Evolutionary conservation across 2,888 invertebrate genomes (phyloP), one percentile per base, ranked within the genome.

Genomic region (Germaria angustata): DNA sequence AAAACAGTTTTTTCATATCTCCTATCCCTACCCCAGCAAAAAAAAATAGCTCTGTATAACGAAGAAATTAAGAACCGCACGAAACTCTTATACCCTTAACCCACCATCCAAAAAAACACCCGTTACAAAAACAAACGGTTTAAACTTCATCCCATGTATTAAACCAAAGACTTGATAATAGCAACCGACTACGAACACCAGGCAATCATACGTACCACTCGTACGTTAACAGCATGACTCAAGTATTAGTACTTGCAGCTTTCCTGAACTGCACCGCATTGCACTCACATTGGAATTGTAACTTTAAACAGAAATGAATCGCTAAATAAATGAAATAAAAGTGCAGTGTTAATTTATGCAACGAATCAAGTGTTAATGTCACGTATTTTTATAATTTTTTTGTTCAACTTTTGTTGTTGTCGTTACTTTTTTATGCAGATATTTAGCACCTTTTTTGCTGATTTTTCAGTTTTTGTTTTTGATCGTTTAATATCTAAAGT

Each of bases 301-400:
- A 80, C 55, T 68, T 72, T 44, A 66, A 76, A 44, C 81, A 66
- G 28, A 75, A 65, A 68, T 73, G 66, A 73, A 73, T 36, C 66
- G 73, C 66, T 39, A 73, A 59, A 73, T 59, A 66, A 73, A 78
- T 63, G 36, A 55, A 39, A 59, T 53, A 59, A 80, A 83, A 77
- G 77, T 83, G 68, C 80, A 77, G 83, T 69, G 83, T 83, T 83
- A 83, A 83, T 77, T 72, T 83, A 83, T 83, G 83, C 83, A 83
- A 65, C 80, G 83, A 80, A 83, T 83, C 80, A 80, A 83, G 82
- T 82, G 82, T 79, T 82, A 82, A 82, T 82, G 82, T 82, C 82
- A 82, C 82, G 82, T 82, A 75, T 68, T 46, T 76, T 61, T 41
- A 4, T 22, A 28, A 13, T 53, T 53, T 53, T 59, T 49, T 39